A percentile compares a stretch with the other conserved stretches of the same genome.
phyloP scores from a whole-genome alignment of 2,797 vertebrate species.

The Sebastes jordani region DNA sequence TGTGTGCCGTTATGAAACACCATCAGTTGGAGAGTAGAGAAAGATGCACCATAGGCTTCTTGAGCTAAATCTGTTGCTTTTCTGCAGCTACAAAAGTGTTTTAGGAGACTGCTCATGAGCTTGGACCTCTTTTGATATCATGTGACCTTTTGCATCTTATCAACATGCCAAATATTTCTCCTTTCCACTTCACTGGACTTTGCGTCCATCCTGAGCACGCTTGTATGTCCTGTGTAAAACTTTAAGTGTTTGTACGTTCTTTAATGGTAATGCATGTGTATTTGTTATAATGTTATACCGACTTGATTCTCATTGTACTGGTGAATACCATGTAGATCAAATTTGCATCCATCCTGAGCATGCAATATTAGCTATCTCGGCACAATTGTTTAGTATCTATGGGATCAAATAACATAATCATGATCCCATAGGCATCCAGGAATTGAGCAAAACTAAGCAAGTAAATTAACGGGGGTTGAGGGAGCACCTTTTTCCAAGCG shows the following conservation, averaged over 20 bases:
- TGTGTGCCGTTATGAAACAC: neutral
- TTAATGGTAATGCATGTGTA: neutral
- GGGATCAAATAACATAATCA: neutral
- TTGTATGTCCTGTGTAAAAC: neutral
- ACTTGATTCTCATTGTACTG: neutral
- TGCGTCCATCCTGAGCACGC: neutral
- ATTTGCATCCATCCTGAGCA: no score
- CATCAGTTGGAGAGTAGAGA: neutral
- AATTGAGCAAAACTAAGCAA: no score
- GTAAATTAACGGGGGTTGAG: neutral
- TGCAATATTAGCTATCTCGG: neutral
- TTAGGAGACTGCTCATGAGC: neutral
- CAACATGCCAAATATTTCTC: neutral
- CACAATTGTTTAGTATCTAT: neutral
- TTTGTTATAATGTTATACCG: neutral
- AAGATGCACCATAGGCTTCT: neutral
- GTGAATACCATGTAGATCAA: neutral
- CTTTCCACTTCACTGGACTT: neutral
- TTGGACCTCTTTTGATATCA: constrained; percentile 20
- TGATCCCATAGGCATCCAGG: neutral
- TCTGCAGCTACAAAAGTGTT: neutral
- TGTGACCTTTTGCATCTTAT: constrained; percentile 1
- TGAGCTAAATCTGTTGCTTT: neutral
- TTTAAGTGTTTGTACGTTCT: neutral
- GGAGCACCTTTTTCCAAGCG: neutral